phyloP scores from a whole-genome alignment of 2,113 vertebrate genomes.

The Poecile atricapillus region DNA sequence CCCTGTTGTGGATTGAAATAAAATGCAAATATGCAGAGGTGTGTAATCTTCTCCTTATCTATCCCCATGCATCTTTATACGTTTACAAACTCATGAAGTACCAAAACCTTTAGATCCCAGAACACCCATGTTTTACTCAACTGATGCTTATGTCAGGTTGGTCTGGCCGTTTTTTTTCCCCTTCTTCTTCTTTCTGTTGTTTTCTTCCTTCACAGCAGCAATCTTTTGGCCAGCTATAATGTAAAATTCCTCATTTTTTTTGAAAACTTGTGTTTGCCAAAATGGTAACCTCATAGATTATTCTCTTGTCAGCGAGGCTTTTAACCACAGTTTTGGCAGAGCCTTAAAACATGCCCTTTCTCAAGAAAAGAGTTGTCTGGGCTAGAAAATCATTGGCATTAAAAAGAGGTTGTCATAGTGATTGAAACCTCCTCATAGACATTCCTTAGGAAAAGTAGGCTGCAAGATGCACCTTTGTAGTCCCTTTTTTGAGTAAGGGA shows the following conservation, averaged over 20 bases:
- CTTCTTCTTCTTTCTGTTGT: background rate
- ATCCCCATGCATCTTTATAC: background rate
- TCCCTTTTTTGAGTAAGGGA: constrained; percentile 67
- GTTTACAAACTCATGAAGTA: background rate
- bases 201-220: background rate
- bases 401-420: constrained; percentile 76
- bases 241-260: constrained; percentile 27
- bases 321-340: constrained; percentile 59
- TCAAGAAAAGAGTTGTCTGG: constrained; percentile 68
- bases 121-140: background rate
- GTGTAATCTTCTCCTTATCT: background rate
- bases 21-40: background rate
- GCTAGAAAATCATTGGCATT: constrained; percentile 66
- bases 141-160: background rate
- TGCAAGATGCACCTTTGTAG: constrained; percentile 71
- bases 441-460: constrained; percentile 69
- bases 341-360: constrained; percentile 63
- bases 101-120: background rate
- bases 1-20: background rate
- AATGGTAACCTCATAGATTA: constrained; percentile 59
- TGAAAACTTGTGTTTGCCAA: constrained; percentile 53
- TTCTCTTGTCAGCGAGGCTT: constrained; percentile 58
- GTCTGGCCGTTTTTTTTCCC: background rate
- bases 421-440: constrained; percentile 70
- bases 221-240: background rate